These are phyloP conservation scores for Calliopum simillimum DNA, from an alignment of 2,888 invertebrate genomes.

Conservation along the genomic window DNA sequence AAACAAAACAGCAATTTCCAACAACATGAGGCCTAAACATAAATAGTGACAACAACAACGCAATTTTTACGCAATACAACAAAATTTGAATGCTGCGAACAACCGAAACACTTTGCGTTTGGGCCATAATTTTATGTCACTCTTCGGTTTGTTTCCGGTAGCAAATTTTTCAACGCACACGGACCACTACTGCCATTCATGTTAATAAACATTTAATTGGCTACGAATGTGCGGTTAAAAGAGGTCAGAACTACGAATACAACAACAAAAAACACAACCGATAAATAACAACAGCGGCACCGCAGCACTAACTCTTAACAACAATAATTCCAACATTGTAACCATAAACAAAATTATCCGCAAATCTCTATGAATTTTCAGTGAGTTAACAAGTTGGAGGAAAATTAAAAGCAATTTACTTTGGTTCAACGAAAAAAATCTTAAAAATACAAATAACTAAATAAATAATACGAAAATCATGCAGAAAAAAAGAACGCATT, in stretches of 20 bases:
- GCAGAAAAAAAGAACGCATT: conserved; percentile 21
- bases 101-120: not conserved
- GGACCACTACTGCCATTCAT: not conserved
- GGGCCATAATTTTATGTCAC: not conserved
- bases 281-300: conserved; percentile 12
- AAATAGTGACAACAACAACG: not conserved
- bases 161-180: not conserved
- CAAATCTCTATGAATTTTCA: conserved; percentile 11
- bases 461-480: conserved; percentile 12
- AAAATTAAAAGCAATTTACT: conserved; percentile 1
- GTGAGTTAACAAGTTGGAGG: conserved; percentile 14
- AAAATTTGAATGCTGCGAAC: not conserved
- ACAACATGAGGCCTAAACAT: not conserved
- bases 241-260: not conserved
- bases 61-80: not conserved
- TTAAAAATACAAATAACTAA: not conserved
- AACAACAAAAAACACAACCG: too few relatives aligned
- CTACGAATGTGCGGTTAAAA: conserved; percentile 6
- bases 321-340: not conserved
- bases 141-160: conserved; percentile 17
- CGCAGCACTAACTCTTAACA: not conserved
- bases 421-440: not conserved
- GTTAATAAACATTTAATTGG: conserved; percentile 17
- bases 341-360: conserved; percentile 17
- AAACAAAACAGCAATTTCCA: too few relatives aligned